These are phyloP conservation scores for Globodera rostochiensis DNA, from an alignment of 1,140 invertebrate genomes.

Conservation along the genomic window DNA sequence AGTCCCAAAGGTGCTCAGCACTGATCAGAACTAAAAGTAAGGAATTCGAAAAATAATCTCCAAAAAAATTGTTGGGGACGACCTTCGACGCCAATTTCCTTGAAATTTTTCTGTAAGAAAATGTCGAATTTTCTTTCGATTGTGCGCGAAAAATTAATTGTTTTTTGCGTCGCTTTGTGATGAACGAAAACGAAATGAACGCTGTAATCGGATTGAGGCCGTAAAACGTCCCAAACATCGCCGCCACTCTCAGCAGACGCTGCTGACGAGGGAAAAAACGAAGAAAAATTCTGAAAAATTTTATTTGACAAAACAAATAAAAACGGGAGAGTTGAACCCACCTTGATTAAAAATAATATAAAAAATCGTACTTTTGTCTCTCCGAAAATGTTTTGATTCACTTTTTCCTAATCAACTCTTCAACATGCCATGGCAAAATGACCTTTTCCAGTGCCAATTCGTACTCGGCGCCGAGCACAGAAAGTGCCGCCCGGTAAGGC, in stretches of 20 bases:
- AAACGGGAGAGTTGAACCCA: background rate
- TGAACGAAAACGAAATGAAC: constrained; percentile 52
- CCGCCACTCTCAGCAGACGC: background rate
- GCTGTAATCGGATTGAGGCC: constrained; percentile 38
- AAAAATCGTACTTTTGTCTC: background rate
- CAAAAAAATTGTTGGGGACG: background rate
- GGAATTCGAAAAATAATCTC: background rate
- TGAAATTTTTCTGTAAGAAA: background rate
- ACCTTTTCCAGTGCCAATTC: constrained; percentile 4
- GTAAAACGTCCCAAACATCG: constrained; percentile 45
- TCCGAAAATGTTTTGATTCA: too few species aligned
- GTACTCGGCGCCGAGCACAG: constrained; percentile 25
- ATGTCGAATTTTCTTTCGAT: constrained; percentile 14
- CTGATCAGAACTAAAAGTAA: constrained; percentile 27
- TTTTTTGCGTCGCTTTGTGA: constrained; percentile 21
- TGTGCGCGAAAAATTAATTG: constrained; percentile 3
- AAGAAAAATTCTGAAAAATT: constrained; percentile 8
- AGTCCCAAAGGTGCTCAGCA: constrained; percentile 39
- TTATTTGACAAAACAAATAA: background rate
- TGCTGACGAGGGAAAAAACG: background rate
- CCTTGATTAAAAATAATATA: background rate
- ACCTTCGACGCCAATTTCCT: constrained; percentile 13
- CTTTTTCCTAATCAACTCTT: too few species aligned
- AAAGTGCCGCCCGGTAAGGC: constrained; percentile 43
- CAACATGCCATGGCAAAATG: too few species aligned